Percentiles rank a stretch among this genome's conserved stretches.
Evolutionary conservation across 2,888 invertebrate genomes (phyloP).

Genomic region (Sphaerophoria rueppellii): DNA sequence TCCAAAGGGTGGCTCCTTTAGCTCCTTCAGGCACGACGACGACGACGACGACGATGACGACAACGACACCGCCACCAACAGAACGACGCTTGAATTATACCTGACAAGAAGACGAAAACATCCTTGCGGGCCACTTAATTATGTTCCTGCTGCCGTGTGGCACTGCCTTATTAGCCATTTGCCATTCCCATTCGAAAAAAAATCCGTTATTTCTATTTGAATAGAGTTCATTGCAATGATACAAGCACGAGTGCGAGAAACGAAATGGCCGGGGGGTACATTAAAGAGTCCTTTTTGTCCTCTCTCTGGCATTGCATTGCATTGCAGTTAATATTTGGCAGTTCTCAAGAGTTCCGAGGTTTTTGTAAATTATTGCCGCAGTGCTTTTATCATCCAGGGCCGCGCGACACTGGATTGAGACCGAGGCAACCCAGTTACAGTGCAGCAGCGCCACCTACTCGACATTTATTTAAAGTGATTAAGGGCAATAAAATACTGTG

Average conservation of each 20-base stretch:
- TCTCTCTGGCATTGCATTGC: conserved; percentile 1
- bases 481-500: conserved; percentile 75
- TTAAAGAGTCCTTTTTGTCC: conserved; percentile 25
- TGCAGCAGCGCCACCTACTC: conserved; percentile 60
- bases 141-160: conserved; percentile 66
- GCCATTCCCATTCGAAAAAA: conserved; percentile 67
- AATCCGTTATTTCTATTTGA: conserved; percentile 68
- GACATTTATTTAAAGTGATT: conserved; percentile 75
- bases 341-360: conserved; percentile 59
- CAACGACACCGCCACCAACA: conserved; percentile 7
- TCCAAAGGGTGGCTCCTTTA: conserved; percentile 53
- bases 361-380: conserved; percentile 62
- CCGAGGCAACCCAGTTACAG: conserved; percentile 8
- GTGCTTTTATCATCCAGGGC: conserved; percentile 26
- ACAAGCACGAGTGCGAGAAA: neutral
- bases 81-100: conserved; percentile 52
- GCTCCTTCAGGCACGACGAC: neutral
- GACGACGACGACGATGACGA: neutral
- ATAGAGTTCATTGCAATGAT: conserved; percentile 33
- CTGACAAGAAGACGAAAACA: conserved; percentile 71
- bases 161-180: conserved; percentile 71
- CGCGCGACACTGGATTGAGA: neutral
- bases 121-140: conserved; percentile 74
- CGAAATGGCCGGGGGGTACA: neutral
- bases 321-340: conserved; percentile 57